phyloP scores from a whole-genome alignment of 92 coral and sea anemone genomes.

The Ricordea florida region DNA sequence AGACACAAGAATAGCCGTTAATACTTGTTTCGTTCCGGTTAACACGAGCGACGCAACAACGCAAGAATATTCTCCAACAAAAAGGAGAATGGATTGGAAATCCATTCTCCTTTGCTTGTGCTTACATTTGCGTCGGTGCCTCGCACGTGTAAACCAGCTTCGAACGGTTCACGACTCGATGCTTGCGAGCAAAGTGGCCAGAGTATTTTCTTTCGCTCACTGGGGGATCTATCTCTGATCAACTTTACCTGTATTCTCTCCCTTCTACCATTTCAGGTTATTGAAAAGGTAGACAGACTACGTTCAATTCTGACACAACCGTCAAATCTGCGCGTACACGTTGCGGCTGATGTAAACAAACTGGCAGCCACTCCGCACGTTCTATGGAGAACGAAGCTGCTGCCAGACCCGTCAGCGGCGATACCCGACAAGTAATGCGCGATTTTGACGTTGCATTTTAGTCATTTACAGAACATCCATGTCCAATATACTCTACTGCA shows the following conservation, averaged over 20 bases:
- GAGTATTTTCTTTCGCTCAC: neutral
- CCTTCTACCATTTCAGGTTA: conserved; percentile 51
- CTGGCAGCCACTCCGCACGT: conserved; percentile 75
- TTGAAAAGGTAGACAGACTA: conserved; percentile 66
- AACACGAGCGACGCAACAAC: too few species aligned
- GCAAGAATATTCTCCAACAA: too few species aligned
- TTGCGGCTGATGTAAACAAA: conserved; percentile 82
- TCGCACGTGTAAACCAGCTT: too few species aligned
- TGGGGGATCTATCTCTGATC: neutral
- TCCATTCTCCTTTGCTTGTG: too few species aligned
- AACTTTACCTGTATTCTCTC: neutral
- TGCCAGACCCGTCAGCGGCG: conserved; percentile 38
- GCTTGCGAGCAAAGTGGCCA: too few species aligned
- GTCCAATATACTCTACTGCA: too few species aligned
- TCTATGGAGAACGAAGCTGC: conserved; percentile 73
- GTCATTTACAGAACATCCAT: neutral
- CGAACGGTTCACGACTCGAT: too few species aligned
- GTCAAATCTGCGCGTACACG: conserved; percentile 81
- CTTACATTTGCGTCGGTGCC: too few species aligned
- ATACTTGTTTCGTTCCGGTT: too few species aligned
- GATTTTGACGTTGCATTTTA: neutral
- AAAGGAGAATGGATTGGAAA: too few species aligned
- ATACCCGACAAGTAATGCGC: conserved; percentile 61
- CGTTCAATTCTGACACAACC: conserved; percentile 78
- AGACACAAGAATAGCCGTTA: too few species aligned